Evolutionary conservation across 2,888 invertebrate species (phyloP).

Genomic region (Polymixis lichenea): DNA sequence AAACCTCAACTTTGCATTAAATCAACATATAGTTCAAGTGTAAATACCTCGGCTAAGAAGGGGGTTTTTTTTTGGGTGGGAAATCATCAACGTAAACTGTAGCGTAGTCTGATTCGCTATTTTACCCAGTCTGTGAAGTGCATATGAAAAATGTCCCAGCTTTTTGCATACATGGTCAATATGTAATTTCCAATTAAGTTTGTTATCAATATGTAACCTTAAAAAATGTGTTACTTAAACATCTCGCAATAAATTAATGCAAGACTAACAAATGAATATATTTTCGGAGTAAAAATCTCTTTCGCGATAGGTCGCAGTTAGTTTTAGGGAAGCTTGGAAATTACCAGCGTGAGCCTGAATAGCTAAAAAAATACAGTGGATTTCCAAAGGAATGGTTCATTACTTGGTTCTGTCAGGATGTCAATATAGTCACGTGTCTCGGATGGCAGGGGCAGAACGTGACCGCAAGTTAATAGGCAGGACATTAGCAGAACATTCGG

Average conservation of each 20-base stretch:
- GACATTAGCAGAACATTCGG: constrained; percentile 40
- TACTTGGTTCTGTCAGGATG: constrained; percentile 23
- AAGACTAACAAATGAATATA: background rate
- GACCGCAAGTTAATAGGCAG: constrained; percentile 35
- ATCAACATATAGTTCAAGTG: background rate
- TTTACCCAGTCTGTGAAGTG: no score
- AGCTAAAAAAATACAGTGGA: background rate
- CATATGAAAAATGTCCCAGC: no score
- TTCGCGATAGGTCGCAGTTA: background rate
- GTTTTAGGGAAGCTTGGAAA: no score
- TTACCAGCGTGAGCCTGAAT: background rate
- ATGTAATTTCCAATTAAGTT: no score
- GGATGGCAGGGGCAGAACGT: constrained; percentile 35
- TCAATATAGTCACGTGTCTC: constrained; percentile 51
- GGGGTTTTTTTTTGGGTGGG: no score
- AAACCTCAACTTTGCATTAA: background rate
- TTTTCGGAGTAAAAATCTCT: background rate
- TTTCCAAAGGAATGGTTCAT: constrained; percentile 37
- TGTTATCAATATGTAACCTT: no score
- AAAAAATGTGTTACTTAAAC: no score
- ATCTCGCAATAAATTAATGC: background rate
- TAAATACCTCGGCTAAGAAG: no score
- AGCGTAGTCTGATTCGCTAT: no score
- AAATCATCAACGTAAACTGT: no score
- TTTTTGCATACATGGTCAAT: no score